These are phyloP conservation scores for Calameuta idolon DNA, from an alignment of 2,888 invertebrate genomes.

Conservation along the genomic window DNA sequence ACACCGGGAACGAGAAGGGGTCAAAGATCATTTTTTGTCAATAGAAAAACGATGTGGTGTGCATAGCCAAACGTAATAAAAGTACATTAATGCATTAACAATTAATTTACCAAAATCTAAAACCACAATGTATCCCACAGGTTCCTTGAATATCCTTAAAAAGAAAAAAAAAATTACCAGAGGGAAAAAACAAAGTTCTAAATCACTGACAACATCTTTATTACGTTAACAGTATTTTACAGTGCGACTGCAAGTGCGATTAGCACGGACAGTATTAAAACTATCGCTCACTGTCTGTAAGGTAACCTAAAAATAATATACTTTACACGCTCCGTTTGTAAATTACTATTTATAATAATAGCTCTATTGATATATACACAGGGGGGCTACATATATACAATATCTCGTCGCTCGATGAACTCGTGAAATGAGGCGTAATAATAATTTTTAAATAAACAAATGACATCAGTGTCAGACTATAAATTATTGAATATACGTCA, in stretches of 20 bases:
- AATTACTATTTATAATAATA: conserved; percentile 8
- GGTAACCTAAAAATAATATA: not conserved
- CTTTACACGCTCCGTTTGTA: not conserved
- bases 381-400: conserved; percentile 3
- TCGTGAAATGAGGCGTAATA: not conserved
- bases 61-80: conserved; percentile 49
- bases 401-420: not conserved
- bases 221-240: not conserved
- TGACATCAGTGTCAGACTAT: not conserved
- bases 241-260: not conserved
- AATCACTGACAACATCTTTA: conserved; percentile 5
- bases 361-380: not conserved
- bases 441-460: not conserved
- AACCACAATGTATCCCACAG: not conserved
- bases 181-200: not conserved
- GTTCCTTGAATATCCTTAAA: not conserved
- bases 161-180: not conserved
- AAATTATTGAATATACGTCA: not conserved
- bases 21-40: conserved; percentile 32
- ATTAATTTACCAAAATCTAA: not conserved
- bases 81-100: conserved; percentile 43
- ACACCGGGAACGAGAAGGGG: not conserved
- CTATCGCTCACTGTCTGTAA: not conserved
- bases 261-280: not conserved
- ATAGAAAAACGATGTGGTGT: conserved; percentile 34